Percentiles rank a stretch among this genome's conserved stretches.
Evolutionary conservation across 2,113 vertebrate species (phyloP).

Genomic region (Apteryx mantelli): DNA sequence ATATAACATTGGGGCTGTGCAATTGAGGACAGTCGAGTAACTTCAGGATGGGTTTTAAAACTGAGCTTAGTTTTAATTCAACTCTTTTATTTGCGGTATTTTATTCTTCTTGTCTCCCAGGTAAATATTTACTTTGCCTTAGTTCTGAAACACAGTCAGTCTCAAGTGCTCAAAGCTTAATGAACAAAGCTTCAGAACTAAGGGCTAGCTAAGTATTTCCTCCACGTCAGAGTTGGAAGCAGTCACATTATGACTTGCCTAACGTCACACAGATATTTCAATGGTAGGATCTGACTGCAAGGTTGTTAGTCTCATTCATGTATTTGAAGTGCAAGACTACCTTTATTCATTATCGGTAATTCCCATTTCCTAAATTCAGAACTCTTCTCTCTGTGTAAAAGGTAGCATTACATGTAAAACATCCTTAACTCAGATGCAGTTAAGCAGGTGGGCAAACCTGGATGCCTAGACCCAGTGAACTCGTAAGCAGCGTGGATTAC

Average conservation of each 20-base stretch:
- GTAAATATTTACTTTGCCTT: constrained; percentile 24
- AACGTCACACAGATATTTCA: background rate
- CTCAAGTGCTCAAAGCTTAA: constrained; percentile 27
- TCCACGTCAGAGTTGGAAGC: background rate
- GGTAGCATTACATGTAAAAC: background rate
- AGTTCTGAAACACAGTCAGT: background rate
- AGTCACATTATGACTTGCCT: background rate
- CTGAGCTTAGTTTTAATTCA: background rate
- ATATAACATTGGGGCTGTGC: background rate
- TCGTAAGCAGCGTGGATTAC: rapidly evolving
- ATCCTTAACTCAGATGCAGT: background rate
- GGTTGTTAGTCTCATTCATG: background rate
- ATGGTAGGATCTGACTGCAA: background rate
- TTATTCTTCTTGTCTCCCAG: background rate
- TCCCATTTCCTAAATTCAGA: background rate
- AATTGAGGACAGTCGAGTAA: background rate
- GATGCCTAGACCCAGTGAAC: rapidly evolving
- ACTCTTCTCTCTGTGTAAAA: background rate
- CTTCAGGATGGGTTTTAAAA: background rate
- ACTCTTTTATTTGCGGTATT: background rate
- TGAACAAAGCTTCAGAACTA: background rate
- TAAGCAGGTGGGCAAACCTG: background rate
- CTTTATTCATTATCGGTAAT: background rate
- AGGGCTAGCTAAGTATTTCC: background rate
- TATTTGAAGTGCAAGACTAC: background rate